phyloP scores from a whole-genome alignment of 2,888 invertebrate genomes.

The Sisyra nigra region DNA sequence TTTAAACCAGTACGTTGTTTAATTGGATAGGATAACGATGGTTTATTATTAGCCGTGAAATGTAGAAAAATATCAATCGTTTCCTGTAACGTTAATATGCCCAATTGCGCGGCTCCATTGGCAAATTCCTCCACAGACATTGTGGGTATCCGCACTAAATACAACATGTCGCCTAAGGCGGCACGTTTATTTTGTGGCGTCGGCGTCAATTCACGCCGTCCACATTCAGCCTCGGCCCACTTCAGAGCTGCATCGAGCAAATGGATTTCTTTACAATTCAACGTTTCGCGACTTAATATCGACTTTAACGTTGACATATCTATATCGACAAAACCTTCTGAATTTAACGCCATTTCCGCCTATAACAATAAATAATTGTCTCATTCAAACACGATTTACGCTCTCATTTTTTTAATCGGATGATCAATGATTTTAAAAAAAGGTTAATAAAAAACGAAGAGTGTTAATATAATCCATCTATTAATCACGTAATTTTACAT shows the following conservation, averaged over 20 bases:
- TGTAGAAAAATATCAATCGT: constrained; percentile 90
- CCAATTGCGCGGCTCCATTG: constrained; percentile 85
- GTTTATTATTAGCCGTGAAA: constrained; percentile 82
- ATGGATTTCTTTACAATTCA: constrained; percentile 88
- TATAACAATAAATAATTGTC: constrained; percentile 21
- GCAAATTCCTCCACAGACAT: constrained; percentile 92
- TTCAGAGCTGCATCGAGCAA: constrained; percentile 79
- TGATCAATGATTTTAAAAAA: background rate
- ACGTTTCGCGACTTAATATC: constrained; percentile 79
- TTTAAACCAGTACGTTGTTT: constrained; percentile 76
- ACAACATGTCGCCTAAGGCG: constrained; percentile 61
- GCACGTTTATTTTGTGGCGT: constrained; percentile 64
- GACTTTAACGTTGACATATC: constrained; percentile 86
- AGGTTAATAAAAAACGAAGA: constrained; percentile 3
- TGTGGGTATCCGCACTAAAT: constrained; percentile 81
- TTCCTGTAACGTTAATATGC: constrained; percentile 80
- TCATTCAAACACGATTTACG: constrained; percentile 1
- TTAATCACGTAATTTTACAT: constrained; percentile 3
- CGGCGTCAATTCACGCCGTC: constrained; percentile 64
- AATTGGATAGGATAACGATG: constrained; percentile 63
- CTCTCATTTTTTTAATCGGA: background rate
- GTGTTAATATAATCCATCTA: constrained; percentile 4
- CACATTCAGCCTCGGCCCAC: constrained; percentile 88
- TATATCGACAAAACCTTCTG: constrained; percentile 92
- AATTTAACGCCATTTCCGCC: constrained; percentile 92